Base-by-base conservation (phyloP, 2,888 invertebrate genomes). In the Parthenolecanium corni region DNA sequence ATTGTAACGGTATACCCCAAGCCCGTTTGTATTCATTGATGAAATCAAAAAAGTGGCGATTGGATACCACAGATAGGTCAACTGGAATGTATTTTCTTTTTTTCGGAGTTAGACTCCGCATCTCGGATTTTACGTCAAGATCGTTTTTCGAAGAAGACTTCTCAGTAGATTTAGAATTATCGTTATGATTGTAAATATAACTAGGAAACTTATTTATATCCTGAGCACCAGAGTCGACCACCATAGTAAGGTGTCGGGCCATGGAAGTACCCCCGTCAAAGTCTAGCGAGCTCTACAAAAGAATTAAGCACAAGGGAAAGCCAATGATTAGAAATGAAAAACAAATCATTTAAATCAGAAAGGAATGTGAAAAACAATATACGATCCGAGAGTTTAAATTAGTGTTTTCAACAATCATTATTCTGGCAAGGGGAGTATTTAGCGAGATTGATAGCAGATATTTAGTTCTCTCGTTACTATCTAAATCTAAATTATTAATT, bases 1-100 rank as follows among this genome's bases (percentile, higher is more conserved):
- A 74, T 58, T 79, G 77, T 49, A 76, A 76, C 65, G 82, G 79
- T 62, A 80, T 79, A 51, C 82, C 82, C 83, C 83, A 83, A 67
- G 72, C 65, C 52, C 66, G 65, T 62, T 68, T 65, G 63, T 69
- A 69, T 46, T 65, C 38, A 16, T 57, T 38, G 31, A 47, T 42
- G 5, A 56, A 25, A 3, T 11, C 40, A 21, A 20, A 18, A 25
- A 23, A 18, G 31, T 52, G 18, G 9, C 23, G 42, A 36, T 40
- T 40, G 52, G 20, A 23, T 21, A 40, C 52, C 24, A 21, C 9
- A 20, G 21, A 9, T 23, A 31, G 9, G 6, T 64, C 56, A 51
- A 62, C 64, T 67, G 69, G 68, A 69, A 68, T 68, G 68, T 67
- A 65, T 66, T 64, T 63, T 65, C 65, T 65, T 65, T 54, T 57